Evolutionary conservation across 2,888 invertebrate species (phyloP).

Genomic region (Aporophyla nigra): DNA sequence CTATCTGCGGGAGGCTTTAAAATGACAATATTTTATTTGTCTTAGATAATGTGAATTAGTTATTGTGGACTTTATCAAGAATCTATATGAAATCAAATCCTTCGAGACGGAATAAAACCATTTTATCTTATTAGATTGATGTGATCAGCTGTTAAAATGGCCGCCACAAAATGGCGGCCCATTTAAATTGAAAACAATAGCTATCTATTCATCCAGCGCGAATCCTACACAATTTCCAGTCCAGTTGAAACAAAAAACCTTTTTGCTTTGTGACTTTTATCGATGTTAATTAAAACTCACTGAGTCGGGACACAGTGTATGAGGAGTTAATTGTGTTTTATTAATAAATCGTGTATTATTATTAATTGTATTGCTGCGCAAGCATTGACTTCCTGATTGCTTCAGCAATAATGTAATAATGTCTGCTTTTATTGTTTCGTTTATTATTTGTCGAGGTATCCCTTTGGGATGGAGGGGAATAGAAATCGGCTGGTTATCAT

Average conservation of each 20-base stretch:
- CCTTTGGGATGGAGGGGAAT: slow-evolving; percentile 16
- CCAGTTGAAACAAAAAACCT: slow-evolving; percentile 35
- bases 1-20: no score
- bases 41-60: not conserved
- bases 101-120: slow-evolving; percentile 2
- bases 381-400: slow-evolving; percentile 38
- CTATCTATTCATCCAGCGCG: slow-evolving; percentile 36
- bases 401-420: slow-evolving; percentile 42
- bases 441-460: slow-evolving; percentile 40
- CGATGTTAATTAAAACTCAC: slow-evolving; percentile 43
- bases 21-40: not conserved
- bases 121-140: slow-evolving; percentile 7
- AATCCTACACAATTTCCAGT: slow-evolving; percentile 50
- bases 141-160: slow-evolving; percentile 45
- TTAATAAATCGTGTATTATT: slow-evolving; percentile 34
- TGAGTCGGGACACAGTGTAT: slow-evolving; percentile 31
- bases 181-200: slow-evolving; percentile 52
- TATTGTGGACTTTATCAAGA: not conserved
- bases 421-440: slow-evolving; percentile 39
- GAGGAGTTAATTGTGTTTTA: slow-evolving; percentile 42
- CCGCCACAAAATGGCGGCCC: slow-evolving; percentile 38
- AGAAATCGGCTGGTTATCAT: slow-evolving; percentile 43
- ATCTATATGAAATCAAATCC: not conserved
- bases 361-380: slow-evolving; percentile 30
- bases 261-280: slow-evolving; percentile 51